phyloP scores from a whole-genome alignment of 35 echinoderm and acorn worm species.

The Stichopus chloronotus region DNA sequence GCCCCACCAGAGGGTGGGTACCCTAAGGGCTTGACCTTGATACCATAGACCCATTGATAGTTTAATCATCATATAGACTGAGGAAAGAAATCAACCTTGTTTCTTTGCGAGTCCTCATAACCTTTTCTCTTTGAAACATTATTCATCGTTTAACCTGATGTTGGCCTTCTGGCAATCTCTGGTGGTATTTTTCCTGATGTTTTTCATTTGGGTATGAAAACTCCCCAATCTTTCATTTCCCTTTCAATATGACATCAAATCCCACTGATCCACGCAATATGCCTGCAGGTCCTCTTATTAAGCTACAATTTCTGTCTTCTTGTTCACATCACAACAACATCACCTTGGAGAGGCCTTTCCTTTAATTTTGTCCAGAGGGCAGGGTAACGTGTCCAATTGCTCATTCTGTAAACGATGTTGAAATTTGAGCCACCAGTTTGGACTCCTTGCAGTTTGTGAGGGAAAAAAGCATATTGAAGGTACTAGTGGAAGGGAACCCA shows the following conservation, averaged over 20 bases:
- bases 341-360: slow-evolving; percentile 53
- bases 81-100: slow-evolving; percentile 1
- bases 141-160: slow-evolving; percentile 45
- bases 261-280: slow-evolving; percentile 31
- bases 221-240: slow-evolving; percentile 39
- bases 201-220: slow-evolving; percentile 25
- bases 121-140: slow-evolving; percentile 5
- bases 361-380: slow-evolving; percentile 51
- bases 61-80: not conserved
- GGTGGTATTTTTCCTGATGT: not conserved
- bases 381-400: slow-evolving; percentile 51
- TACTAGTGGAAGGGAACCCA: not conserved
- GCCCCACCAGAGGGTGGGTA: not conserved
- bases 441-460: not conserved
- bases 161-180: slow-evolving; percentile 35
- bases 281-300: slow-evolving; percentile 41
- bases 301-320: slow-evolving; percentile 52
- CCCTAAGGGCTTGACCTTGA: not conserved
- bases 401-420: slow-evolving; percentile 45
- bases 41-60: not conserved
- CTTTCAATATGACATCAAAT: slow-evolving; percentile 53
- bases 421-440: slow-evolving; percentile 32
- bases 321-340: slow-evolving; percentile 42
- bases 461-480: not conserved
- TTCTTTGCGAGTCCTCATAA: not conserved